Evolutionary conservation across 1,140 invertebrate species (phyloP), one percentile per base, ranked within the genome.

Genomic region (Ips typographus): DNA sequence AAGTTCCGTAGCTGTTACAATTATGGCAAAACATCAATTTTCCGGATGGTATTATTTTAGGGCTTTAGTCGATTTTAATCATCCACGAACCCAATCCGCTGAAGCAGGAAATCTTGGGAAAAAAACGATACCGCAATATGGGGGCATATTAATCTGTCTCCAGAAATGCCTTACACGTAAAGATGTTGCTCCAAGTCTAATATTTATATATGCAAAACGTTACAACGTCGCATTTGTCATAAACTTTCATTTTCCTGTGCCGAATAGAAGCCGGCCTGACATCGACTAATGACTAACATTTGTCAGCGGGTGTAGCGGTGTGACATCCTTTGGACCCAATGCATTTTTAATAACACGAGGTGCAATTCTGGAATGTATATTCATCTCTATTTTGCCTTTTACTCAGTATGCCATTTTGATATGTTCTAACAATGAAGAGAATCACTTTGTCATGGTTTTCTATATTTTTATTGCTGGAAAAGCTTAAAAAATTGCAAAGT

Each of bases 161-260:
- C 71, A 65, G 71, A 44, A 51, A 68, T 70, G 65, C 72, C 68
- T 68, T 76, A 75, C 71, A 74, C 68, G 74, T 73, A 73, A 70
- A 71, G 74, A 74, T 74, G 73, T 74, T 72, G 67, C 70, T 75
- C 62, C 63, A 68, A 74, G 70, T 74, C 65, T 75, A 75, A 76
- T 76, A 76, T 76, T 75, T 76, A 76, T 76, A 74, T 76, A 76
- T 76, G 75, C 75, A 76, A 75, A 76, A 75, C 75, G 72, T 72
- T 75, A 75, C 74, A 76, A 74, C 75, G 70, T 65, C 63, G 68
- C 75, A 76, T 76, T 75, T 75, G 73, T 76, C 74, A 76, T 59
- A 72, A 76, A 76, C 73, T 75, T 76, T 76, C 75, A 76, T 76
- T 76, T 76, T 75, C 74, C 75, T 73, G 74, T 75, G 65, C 72